Base-by-base conservation (phyloP, 2,113 vertebrate species). In the Mormyrus iriodes region DNA sequence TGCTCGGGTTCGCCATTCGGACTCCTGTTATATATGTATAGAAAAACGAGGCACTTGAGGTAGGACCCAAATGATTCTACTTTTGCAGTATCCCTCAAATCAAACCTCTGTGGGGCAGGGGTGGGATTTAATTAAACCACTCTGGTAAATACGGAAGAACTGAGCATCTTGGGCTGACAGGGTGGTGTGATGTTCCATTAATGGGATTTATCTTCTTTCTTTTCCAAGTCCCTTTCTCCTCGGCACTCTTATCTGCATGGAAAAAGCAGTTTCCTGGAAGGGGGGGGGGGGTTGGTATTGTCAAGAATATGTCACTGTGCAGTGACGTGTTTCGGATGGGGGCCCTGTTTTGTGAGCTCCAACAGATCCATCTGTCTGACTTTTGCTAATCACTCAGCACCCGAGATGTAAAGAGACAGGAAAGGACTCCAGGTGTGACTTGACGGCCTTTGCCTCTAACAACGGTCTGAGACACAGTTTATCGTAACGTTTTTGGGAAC, bases 241-340 rank as follows among this genome's bases (percentile, higher is more conserved):
- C 15, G 0, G 6, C 73, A 42, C 35, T 42, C 73, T 85, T 51
- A 85, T 51, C 83, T 49, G 31, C 83, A 85, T 17, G 46, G 44
- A 27, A 53, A 86, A 86, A 35, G 31, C 51, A 19, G 27, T 49
- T 85, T 85, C 73, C 83, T 55, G 55, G n/a, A n/a, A n/a, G 31
- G 51, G 17, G 85, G 27, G 31, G 44, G 31, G 48, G 51, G 85
- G 51, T 24, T 51, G 15, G 85, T 39, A 55, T 19, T 86, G 85
- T 86, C 85, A 86, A 53, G 49, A 49, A 86, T 48, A 85, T 86
- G 85, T 86, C 85, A 39, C 51, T 35, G 85, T 55, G 85, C 51
- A 53, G 85, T 27, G 51, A 86, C 51, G 85, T 53, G 85, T 53
- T 53, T 86, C 51, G 5, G 85, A 53, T 39, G 44, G 31, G 51